Base-by-base conservation (phyloP, 2,888 invertebrate species). In the Podotricha telesiphe region DNA sequence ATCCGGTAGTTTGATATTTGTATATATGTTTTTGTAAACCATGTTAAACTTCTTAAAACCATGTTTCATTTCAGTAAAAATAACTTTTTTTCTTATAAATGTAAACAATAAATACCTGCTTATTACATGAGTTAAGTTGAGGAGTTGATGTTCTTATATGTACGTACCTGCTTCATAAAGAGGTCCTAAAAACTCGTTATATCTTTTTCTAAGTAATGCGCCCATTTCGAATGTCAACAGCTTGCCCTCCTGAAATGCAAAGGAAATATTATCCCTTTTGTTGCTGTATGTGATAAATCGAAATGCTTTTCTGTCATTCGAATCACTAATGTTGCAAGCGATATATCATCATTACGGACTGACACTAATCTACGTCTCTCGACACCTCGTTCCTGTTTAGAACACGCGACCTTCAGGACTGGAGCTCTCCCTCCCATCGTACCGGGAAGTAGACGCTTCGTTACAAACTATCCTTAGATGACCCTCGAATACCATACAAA, bases 201-300 rank as follows among this genome's bases (percentile, higher is more conserved):
- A 95, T 82, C 88, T 84, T 67, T 87, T 85, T 76, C 94, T 92
- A 83, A 95, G 88, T 82, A 91, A 87, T 80, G 88, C 88, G 80
- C 94, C 94, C 83, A 94, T 90, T 82, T 93, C 88, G 77, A 86
- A 94, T 76, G 94, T 93, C 75, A 93, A 84, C 85, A 88, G 86
- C 77, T 94, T 94, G 59, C 94, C 94, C 77, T 89, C 88, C 94
- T 94, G 85, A 65, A 87, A 90, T 73, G 34, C 37, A 63, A 67
- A n/a, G 70, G 40, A 65, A 69, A 19, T 20, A 28, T 19, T 8
- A 45, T 53, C 69, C 59, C 48, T 61, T 56, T 34, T 17, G 22
- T 65, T 42, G 15, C 47, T 48, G 48, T 28, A 40, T 48, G 47
- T 48, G 40, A 71, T 65, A 66, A 58, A 63, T 59, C 42, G 64